Base-by-base conservation (phyloP, 2,888 invertebrate genomes). In the Trilocha varians region DNA sequence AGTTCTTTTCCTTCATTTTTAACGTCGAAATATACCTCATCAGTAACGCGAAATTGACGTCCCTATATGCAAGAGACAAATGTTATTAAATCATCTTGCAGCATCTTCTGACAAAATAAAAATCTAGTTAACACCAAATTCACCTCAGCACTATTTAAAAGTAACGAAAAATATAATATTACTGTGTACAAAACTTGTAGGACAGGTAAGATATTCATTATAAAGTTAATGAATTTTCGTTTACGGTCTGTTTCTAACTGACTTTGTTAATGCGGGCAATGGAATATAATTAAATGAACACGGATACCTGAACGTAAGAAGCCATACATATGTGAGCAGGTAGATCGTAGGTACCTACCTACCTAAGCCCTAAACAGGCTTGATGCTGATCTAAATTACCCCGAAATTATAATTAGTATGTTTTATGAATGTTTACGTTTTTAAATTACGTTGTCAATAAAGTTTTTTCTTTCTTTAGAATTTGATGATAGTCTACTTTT, bases 1-100 rank as follows among this genome's bases (percentile, higher is more conserved):
- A 90, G 71, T 9, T 88, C 80, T 68, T 92, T 88, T 41, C 90
- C 91, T 51, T 91, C 93, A 55, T 91, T 91, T 62, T 89, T 87
- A 6, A 97, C 88, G 64, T 96, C 95, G 50, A 97, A 89, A 69
- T 89, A 96, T 2, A 95, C 92, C 80, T 93, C 91, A 55, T 94
- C 90, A 0, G 95, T 95, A 13, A 95, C 91, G 65, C 88, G 88
- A 52, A 88, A 90, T 47, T 88, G 80, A n/a, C 86, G 72, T 2
- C 87, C 88, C 91, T 91, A 15, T 13, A 34, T 15, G 13, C 2
- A 34, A 14, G 13, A 14, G 4, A 5, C 34, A 34, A 13, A 34
- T n/a, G 14, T 9, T 13, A 14, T 13, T 34, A 13, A 34, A 11
- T n/a, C 13, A 34, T 13, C 3, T n/a, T 13, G 6, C 1, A 9